Evolutionary conservation across 2,888 invertebrate species (phyloP), one percentile per base, ranked within the genome.

Genomic region (Aphidoletes aphidimyza): DNA sequence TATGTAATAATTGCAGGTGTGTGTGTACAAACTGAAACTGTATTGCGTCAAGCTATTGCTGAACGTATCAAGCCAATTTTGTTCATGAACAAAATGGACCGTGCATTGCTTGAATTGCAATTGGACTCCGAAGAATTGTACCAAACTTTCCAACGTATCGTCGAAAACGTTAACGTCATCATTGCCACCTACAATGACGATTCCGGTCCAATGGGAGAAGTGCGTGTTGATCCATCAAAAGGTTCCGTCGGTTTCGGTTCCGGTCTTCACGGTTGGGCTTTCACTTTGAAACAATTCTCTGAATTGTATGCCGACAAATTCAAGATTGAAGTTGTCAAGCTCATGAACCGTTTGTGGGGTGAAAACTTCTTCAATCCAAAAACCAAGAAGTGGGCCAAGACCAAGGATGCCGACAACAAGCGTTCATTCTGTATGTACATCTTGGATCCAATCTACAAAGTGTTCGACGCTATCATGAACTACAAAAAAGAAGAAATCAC

Each of bases 61-160:
- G 99, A 99, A 92, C 96, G 99, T 89, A 99, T 99, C 89, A 99
- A 98, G 95, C 99, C 99, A 85, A 97, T 99, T 87, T 93, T 99
- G 88, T 99, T 99, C 95, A 99, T 99, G 99, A 99, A 99, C 96
- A 99, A 99, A 92, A 99, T 99, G 99, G 99, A 99, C 92, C 96
- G 99, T 88, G 99, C 99, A 87, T 93, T 99, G 86, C 92, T 99
- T 54, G 99, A 99, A 91, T 92, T 99, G 89, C 99, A 99, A 90
- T 91, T 99, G 88, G 98, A 97, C 86, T 94, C 96, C 86, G 99
- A 99, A 91, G 98, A 98, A 89, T 93, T 99, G 85, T 99, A 97
- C 92, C 99, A 99, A 91, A 98, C 97, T 88, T 99, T 99, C 95
- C 98, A 98, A 91, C 96, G 99, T 92, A 99, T 99, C 89, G 98